A percentile compares a stretch with the other conserved stretches of the same genome.
phyloP scores from a whole-genome alignment of 35 echinoderm and acorn worm genomes.

The Anneissia japonica region DNA sequence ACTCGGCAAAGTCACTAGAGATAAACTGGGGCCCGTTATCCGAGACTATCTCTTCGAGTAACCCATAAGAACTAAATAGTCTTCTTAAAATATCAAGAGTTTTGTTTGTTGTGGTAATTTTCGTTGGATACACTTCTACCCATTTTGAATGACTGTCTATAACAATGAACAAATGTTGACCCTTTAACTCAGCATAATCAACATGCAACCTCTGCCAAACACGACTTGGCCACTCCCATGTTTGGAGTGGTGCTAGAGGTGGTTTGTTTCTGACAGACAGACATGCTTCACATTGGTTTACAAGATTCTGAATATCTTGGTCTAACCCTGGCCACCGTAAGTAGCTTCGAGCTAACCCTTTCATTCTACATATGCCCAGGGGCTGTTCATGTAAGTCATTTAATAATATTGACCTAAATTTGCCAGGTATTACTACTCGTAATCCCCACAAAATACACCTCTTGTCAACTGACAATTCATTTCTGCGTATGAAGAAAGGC shows the following conservation, averaged over 20 bases:
- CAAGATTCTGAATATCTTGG: not conserved
- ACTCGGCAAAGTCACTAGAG: constrained; percentile 35
- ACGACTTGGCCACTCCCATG: constrained; percentile 14
- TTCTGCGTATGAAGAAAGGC: constrained; percentile 6
- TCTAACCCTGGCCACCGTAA: constrained; percentile 9
- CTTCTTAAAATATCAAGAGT: constrained; percentile 18
- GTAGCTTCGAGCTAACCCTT: constrained; percentile 13
- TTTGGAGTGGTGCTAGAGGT: constrained; percentile 9
- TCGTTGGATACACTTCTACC: not conserved
- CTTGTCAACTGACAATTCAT: constrained; percentile 6
- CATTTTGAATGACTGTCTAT: constrained; percentile 29
- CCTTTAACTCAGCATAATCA: constrained; percentile 4
- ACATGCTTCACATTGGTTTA: too few species aligned
- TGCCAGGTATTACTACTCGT: constrained; percentile 14
- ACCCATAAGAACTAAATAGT: constrained; percentile 26
- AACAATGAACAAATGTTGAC: constrained; percentile 7
- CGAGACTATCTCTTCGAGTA: constrained; percentile 41
- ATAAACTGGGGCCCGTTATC: constrained; percentile 63
- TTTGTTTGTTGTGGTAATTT: constrained; percentile 1
- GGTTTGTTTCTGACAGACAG: constrained; percentile 13
- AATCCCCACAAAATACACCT: constrained; percentile 30
- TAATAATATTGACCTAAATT: constrained; percentile 14
- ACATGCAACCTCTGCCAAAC: constrained; percentile 11
- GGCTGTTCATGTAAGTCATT: constrained; percentile 19
- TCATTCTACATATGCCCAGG: constrained; percentile 25